Evolutionary conservation across 2,797 vertebrate genomes (phyloP), one percentile per base, ranked within the genome.

Genomic region (Chromis chromis): DNA sequence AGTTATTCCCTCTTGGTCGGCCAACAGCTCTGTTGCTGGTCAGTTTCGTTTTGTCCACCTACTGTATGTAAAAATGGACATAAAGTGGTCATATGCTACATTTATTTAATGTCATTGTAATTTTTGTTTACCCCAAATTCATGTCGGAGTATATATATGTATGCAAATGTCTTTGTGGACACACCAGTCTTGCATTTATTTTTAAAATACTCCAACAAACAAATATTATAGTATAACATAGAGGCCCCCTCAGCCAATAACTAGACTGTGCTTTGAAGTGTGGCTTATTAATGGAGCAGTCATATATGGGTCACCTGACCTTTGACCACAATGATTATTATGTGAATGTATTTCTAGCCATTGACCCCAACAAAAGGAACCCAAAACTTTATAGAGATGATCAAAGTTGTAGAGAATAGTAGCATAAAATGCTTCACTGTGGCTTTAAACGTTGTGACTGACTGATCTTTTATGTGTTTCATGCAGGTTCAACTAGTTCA

Each of bases 11-110:
- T 97, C 97, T 0, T 99, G 98, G 98, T 99, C 98, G 0, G 98
- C 98, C 66, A 99, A 99, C 92, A 99, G 98, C 89, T 99, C 98
- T 0, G 96, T 99, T 67, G 98, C 98, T 88, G 98, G 98, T 99
- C 74, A 88, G 90, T 78, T 17, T 70, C 52, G 1, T 8, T 52
- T 42, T 31, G 13, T 3, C 31, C 31, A 31, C 31, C 31, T 31
- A 2, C 13, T 55, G 1, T 25, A 25, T 74, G 17, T 14, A 49
- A 49, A n/a, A 36, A 14, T 46, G 4, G 16, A 14, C 19, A 28
- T 44, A 17, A 16, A 39, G 16, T 36, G 22, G 19, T 50, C 55
- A 48, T 12, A 21, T 39, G 4, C 3, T 19, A 9, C 0, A 50
- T 31, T 25, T 44, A 21, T 44, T 55, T 13, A 22, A 11, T 21